Evolutionary conservation across 2,888 invertebrate genomes (phyloP).

Genomic region (Drosophila sordidapex): DNA sequence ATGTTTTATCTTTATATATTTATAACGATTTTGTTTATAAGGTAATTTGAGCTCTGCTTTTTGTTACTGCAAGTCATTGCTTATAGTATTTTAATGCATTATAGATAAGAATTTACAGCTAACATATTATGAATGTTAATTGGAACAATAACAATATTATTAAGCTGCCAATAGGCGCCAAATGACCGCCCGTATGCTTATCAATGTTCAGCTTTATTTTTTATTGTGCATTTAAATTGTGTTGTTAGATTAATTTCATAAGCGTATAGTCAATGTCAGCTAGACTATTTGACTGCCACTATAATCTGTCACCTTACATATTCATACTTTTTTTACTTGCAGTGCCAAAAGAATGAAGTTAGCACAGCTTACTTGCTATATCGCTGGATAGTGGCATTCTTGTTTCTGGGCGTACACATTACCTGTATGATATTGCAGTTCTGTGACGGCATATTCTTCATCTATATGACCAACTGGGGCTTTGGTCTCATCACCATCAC

Average conservation of each 20-base stretch:
- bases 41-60: neutral
- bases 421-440: slow-evolving; percentile 74
- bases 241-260: neutral
- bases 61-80: neutral
- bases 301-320: neutral
- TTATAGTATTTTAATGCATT: neutral
- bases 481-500: slow-evolving; percentile 80
- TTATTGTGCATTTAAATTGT: neutral
- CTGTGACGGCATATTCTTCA: slow-evolving; percentile 82
- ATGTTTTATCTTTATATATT: slow-evolving; percentile 2
- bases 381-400: slow-evolving; percentile 82
- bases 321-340: neutral
- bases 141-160: neutral
- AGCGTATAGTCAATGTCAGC: neutral
- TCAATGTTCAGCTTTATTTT: neutral
- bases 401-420: slow-evolving; percentile 77
- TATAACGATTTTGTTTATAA: neutral
- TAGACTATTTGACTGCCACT: neutral
- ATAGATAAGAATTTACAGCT: neutral
- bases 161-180: neutral
- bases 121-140: neutral
- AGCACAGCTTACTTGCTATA: slow-evolving; percentile 80
- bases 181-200: neutral
- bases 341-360: slow-evolving; percentile 84
- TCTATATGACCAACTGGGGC: slow-evolving; percentile 85